Evolutionary conservation across 2,797 vertebrate genomes (phyloP).

Genomic region (Cossypha polioptera): DNA sequence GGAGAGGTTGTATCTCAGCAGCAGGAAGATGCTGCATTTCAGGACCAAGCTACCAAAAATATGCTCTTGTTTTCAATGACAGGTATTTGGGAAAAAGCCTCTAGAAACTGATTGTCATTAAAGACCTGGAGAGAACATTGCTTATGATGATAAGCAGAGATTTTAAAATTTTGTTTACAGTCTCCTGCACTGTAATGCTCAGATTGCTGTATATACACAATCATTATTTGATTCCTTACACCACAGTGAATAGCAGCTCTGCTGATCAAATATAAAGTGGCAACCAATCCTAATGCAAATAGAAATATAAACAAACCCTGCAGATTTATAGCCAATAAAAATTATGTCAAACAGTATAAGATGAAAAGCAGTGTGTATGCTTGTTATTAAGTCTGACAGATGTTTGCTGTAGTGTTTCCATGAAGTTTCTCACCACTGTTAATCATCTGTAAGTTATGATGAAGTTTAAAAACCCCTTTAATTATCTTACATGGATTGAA

Average conservation of each 20-base stretch:
- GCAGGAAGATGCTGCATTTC: background rate
- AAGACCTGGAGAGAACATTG: constrained; percentile 8
- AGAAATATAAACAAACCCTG: constrained; percentile 18
- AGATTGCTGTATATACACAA: background rate
- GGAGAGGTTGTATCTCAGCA: background rate
- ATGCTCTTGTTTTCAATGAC: background rate
- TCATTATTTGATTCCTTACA: constrained; percentile 16
- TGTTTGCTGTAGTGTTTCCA: background rate
- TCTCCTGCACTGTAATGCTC: background rate
- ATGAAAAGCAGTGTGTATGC: background rate
- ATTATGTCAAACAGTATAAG: background rate
- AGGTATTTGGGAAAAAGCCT: constrained; percentile 37
- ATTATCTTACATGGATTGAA: background rate
- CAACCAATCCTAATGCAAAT: background rate
- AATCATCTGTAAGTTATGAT: background rate
- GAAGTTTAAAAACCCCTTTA: background rate
- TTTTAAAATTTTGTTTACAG: constrained; percentile 14
- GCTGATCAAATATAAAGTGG: background rate
- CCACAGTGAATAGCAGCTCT: background rate
- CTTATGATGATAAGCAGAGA: constrained; percentile 45
- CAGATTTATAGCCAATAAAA: constrained; percentile 57
- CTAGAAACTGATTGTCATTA: constrained; percentile 29
- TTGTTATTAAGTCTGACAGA: constrained; percentile 26
- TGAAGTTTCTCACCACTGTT: background rate
- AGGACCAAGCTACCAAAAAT: background rate